Conservation (phyloP, 2,113 vertebrate genomes). For the Solea solea region DNA sequence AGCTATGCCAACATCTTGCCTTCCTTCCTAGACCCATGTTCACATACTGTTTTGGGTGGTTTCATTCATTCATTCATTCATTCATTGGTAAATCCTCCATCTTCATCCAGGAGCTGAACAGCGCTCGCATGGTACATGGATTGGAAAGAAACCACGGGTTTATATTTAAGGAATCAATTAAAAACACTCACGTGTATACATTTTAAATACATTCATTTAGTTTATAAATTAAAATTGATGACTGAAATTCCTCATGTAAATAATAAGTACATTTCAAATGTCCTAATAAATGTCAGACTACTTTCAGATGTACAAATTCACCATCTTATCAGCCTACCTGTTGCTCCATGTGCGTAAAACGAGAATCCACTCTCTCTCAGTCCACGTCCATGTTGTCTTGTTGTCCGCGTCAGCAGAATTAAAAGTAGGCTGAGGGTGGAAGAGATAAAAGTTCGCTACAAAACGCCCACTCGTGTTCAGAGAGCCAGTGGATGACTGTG, state of each 20-base stretch:
- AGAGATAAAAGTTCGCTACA: slow-evolving; percentile 26
- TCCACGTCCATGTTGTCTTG: neutral
- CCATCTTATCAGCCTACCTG: slow-evolving; percentile 41
- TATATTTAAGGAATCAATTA: too few relatives aligned
- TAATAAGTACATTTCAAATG: too few relatives aligned
- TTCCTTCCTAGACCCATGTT: slow-evolving; percentile 67
- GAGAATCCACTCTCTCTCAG: neutral
- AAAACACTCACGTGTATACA: neutral
- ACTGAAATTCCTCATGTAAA: too few relatives aligned
- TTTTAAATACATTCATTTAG: too few relatives aligned
- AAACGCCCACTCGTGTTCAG: slow-evolving; percentile 18
- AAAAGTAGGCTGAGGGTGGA: slow-evolving; percentile 13
- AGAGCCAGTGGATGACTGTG: slow-evolving; percentile 5
- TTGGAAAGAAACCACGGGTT: neutral
- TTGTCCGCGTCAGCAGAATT: slow-evolving; percentile 6
- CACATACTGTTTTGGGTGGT: neutral
- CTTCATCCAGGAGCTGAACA: neutral
- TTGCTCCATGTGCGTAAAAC: neutral
- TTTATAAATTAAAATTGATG: too few relatives aligned
- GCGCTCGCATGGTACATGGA: neutral
- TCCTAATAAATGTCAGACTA: too few relatives aligned
- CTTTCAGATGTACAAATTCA: neutral
- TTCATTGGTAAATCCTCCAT: neutral
- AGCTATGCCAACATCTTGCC: slow-evolving; percentile 84
- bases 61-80: neutral